Percentiles rank a stretch among this genome's conserved stretches.
Conservation (phyloP, 2,113 vertebrate genomes). For the Elachura formosa region DNA sequence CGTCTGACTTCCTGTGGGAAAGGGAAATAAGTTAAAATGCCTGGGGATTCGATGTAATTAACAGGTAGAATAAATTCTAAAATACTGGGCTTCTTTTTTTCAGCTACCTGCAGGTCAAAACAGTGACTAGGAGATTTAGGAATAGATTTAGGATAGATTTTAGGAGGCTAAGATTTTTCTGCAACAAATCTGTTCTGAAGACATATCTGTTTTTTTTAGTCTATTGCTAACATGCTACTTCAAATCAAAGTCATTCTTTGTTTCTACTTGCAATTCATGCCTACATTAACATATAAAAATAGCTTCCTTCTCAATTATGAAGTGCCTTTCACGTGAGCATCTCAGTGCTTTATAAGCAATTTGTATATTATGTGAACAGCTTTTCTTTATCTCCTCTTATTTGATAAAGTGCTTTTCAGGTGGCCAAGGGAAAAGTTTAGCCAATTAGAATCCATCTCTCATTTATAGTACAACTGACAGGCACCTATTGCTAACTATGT, state of each 20-base stretch:
- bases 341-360: not conserved
- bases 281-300: not conserved
- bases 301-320: not conserved
- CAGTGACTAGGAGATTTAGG: not conserved
- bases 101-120: constrained; percentile 33
- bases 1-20: not conserved
- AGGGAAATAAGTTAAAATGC: not conserved
- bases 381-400: not conserved
- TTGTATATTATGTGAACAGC: not conserved
- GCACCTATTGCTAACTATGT: not conserved
- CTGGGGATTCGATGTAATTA: not conserved
- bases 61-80: not conserved
- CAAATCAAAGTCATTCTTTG: constrained; percentile 32
- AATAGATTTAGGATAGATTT: not conserved
- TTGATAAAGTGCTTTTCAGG: not conserved
- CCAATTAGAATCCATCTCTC: not conserved
- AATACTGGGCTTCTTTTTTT: not conserved
- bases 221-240: not conserved
- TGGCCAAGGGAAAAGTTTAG: not conserved
- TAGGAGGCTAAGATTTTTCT: constrained; percentile 2
- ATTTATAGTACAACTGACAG: not conserved
- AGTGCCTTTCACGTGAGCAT: constrained; percentile 31
- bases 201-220: not conserved
- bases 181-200: not conserved
- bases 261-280: not conserved